Evolutionary conservation across 2,797 vertebrate genomes (phyloP).

Genomic region (Cygnus olor): DNA sequence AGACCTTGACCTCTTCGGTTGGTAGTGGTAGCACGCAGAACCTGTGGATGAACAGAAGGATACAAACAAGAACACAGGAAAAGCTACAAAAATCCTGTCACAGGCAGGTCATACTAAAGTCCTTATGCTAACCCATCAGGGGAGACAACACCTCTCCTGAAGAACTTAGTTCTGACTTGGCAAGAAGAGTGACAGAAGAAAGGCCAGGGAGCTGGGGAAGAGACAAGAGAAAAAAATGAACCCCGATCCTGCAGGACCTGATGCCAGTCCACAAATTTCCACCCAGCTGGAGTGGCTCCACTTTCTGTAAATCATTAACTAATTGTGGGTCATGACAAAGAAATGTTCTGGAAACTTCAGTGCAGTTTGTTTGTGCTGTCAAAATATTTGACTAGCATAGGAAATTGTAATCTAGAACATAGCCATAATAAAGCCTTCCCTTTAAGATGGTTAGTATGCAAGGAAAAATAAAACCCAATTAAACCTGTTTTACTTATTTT

Average conservation of each 20-base stretch:
- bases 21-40: not conserved
- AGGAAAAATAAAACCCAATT: not conserved
- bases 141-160: not conserved
- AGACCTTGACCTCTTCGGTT: not conserved
- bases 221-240: not conserved
- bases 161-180: not conserved
- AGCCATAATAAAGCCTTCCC: not conserved
- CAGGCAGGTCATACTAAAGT: not conserved
- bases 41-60: not conserved
- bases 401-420: not conserved
- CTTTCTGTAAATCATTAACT: not conserved
- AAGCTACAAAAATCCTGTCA: not conserved
- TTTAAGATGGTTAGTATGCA: not conserved
- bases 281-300: not conserved
- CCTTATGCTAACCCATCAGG: not conserved
- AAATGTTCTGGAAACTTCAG: not conserved
- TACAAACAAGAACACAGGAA: not conserved
- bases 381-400: not conserved
- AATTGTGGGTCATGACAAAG: not conserved
- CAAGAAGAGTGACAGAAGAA: not conserved
- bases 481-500: not conserved
- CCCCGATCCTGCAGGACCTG: not conserved
- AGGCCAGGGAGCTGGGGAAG: not conserved
- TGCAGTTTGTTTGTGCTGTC: not conserved
- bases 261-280: not conserved